Evolutionary conservation across 2,113 vertebrate genomes (phyloP).

Genomic region (Grus americana): DNA sequence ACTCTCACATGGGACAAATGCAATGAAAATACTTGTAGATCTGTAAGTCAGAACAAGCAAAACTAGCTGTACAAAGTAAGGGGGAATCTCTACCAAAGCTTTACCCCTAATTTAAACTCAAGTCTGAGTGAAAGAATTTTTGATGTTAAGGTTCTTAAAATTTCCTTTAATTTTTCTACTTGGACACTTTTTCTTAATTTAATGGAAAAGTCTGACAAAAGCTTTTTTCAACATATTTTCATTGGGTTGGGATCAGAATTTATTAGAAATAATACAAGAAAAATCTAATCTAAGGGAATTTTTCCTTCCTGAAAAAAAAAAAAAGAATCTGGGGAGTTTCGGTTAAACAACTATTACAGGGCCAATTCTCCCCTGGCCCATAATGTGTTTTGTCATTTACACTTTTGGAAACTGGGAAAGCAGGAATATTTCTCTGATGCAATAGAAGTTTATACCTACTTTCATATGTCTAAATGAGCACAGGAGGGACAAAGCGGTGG

Average conservation of each 20-base stretch:
- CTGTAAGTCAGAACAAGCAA: neutral
- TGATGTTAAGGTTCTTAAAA: neutral
- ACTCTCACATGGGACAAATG: neutral
- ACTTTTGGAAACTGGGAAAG: neutral
- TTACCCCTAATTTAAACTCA: neutral
- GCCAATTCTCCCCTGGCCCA: neutral
- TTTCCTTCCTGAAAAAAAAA: neutral
- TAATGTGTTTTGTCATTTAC: neutral
- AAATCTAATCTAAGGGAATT: neutral
- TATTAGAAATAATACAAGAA: neutral
- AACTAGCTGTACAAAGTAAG: neutral
- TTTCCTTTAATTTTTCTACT: neutral
- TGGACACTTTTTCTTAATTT: neutral
- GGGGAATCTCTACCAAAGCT: neutral
- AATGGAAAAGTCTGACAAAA: neutral
- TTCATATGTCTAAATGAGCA: constrained; percentile 9
- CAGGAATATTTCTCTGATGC: neutral
- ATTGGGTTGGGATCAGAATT: neutral
- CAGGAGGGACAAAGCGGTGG: neutral
- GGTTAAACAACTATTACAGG: neutral
- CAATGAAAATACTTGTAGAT: neutral
- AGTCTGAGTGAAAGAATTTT: neutral
- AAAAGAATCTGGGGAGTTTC: neutral
- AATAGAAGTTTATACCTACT: constrained; percentile 12
- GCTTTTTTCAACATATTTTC: neutral